These are phyloP conservation scores for Diachrysia chrysitis DNA, from an alignment of 2,888 invertebrate genomes.

Conservation along the genomic window DNA sequence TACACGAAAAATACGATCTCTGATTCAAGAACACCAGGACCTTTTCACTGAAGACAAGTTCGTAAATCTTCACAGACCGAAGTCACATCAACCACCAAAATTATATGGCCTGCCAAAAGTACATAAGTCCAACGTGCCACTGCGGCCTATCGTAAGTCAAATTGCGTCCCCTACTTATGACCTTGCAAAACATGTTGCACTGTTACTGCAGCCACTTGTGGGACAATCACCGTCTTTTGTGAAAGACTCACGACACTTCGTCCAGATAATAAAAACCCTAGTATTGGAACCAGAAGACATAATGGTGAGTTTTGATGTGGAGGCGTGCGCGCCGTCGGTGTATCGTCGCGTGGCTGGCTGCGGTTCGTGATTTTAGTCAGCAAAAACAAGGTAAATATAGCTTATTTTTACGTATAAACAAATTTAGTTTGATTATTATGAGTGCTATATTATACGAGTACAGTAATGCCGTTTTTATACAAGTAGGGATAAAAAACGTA, in stretches of 20 bases:
- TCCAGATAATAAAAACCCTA: conserved; percentile 7
- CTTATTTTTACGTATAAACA: conserved; percentile 8
- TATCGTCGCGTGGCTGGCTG: neutral
- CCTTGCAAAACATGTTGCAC: conserved; percentile 19
- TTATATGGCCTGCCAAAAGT: too few species aligned
- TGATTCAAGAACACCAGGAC: too few species aligned
- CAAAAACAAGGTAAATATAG: conserved; percentile 11
- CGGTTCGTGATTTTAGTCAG: conserved; percentile 6
- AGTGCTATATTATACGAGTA: neutral
- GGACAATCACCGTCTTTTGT: conserved; percentile 20
- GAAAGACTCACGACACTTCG: conserved; percentile 19
- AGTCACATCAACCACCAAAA: too few species aligned
- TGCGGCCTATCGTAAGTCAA: conserved; percentile 48
- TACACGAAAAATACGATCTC: too few species aligned
- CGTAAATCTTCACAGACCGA: too few species aligned
- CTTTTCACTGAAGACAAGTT: too few species aligned
- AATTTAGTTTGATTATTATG: neutral
- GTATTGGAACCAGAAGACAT: conserved; percentile 3
- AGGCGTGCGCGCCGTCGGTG: neutral
- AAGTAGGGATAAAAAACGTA: neutral
- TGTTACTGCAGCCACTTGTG: conserved; percentile 26
- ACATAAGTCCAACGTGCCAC: conserved; percentile 36
- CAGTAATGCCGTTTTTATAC: neutral
- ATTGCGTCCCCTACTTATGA: conserved; percentile 38
- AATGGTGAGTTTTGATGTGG: conserved; percentile 6